Evolutionary conservation across 2,113 vertebrate genomes (phyloP), one percentile per base, ranked within the genome.

Genomic region (Regulus satrapa): DNA sequence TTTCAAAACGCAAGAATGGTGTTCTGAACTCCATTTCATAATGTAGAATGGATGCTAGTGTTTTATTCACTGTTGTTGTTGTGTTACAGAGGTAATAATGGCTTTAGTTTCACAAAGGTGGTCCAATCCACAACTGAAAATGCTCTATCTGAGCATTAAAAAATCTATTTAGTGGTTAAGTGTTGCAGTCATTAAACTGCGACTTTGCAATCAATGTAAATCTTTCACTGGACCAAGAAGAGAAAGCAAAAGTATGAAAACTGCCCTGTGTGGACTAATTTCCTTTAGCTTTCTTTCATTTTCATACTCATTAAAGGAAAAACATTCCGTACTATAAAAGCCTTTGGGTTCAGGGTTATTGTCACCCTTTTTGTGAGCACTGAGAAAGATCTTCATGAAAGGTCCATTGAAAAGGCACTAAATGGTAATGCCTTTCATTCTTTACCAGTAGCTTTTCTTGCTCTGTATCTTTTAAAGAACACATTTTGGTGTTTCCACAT

Each of bases 141-240:
- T 54, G 63, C 89, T 64, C 63, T 64, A 4, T 92, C n/a, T 92
- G 25, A 89, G 51, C 25, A 14, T 29, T 49, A 85, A 89, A 85
- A 82, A 67, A 81, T 77, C 76, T 84, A 28, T 94, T 91, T 68
- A 86, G 26, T 86, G 55, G 69, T 84, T 55, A 96, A 89, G 55
- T 78, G 77, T 15, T 85, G 31, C 52, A 91, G 80, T 89, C 87
- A 87, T 95, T 95, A 95, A 92, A 81, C 18, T 75, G 52, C 55
- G 91, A 59, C 73, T 59, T 74, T 74, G 31, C 34, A 94, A 84
- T 92, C 86, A 91, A 86, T 77, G 89, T 67, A 91, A 96, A 91
- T 92, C 68, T 81, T 94, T 88, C 64, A 71, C 2, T 84, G 55
- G 32, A 92, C 20, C 23, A 84, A 92, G 38, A 91, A 94, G 91